Base-by-base conservation (phyloP, 2,113 vertebrate species). In the Corythoichthys haematopterus region DNA sequence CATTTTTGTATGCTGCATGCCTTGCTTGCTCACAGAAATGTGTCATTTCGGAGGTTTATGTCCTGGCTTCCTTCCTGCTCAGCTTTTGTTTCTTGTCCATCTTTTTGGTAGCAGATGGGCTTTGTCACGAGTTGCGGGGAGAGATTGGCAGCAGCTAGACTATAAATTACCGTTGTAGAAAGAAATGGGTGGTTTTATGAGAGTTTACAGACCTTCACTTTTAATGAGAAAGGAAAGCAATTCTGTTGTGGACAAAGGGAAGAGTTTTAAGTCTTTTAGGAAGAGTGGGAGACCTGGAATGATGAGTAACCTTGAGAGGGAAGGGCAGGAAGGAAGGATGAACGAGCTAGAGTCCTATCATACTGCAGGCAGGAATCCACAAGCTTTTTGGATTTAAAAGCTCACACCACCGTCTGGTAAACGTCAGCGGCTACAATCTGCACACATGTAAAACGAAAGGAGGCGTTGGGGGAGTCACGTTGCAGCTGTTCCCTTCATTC, bases 401-500 rank as follows among this genome's bases (percentile, higher is more conserved):
- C 70, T 66, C 9, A 6, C 35, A 62, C 53, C 71, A 56, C 51
- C 47, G 68, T 70, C 67, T 73, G 69, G 66, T 72, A 14, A 73
- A 66, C 9, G 48, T 61, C 8, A 1, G 50, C 28, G 59, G 71
- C 51, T 69, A 71, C 58, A 66, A 65, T 15, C 64, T 60, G 66
- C 46, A 52, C 48, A 64, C 71, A 75, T 2, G 50, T 53, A 64
- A 59, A 67, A 65, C 61, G 64, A 75, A 66, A 67, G 16, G 15
- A 8, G 37, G 12, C 58, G 48, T 62, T 50, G 69, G 45, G 50
- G 67, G 64, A 68, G 71, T 40, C 16, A 72, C 5, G 60, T 53
- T 55, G 83, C 88, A 90, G 88, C 87, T 88, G 87, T 68, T 84
- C 63, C 79, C 66, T 79, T 80, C 70, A 70, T 72, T 80, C 78